Conservation (phyloP, 2,113 vertebrate species). For the Bombycilla garrulus region DNA sequence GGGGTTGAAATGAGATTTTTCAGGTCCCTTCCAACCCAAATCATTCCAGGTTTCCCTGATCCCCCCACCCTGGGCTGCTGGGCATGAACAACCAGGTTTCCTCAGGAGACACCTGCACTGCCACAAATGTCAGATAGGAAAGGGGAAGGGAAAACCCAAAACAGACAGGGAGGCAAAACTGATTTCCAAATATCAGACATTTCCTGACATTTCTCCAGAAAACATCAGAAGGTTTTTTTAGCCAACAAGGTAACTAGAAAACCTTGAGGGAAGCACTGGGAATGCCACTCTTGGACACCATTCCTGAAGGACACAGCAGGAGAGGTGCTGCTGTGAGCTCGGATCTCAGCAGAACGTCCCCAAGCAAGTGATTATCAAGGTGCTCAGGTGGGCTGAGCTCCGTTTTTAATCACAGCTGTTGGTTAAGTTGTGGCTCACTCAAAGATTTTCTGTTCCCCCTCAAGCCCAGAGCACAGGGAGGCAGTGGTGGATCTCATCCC, state of each 20-base stretch:
- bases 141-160: not conserved
- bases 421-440: not conserved
- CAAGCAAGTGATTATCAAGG: not conserved
- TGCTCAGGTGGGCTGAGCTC: not conserved
- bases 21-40: not conserved
- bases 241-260: not conserved
- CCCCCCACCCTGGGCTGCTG: not conserved
- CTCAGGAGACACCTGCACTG: accelerated
- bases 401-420: not conserved
- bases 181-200: not conserved
- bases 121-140: accelerated
- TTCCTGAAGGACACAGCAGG: not conserved
- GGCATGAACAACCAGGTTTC: not conserved
- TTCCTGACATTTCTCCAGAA: not conserved
- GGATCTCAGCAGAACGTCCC: not conserved
- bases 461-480: not conserved
- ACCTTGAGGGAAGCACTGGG: not conserved
- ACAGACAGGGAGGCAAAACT: not conserved
- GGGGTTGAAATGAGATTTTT: not conserved
- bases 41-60: not conserved
- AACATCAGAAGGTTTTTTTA: not conserved
- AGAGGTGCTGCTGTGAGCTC: not conserved
- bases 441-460: not conserved
- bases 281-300: accelerated
- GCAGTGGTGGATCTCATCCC: not conserved